Evolutionary conservation across 2,888 invertebrate species (phyloP), one percentile per base, ranked within the genome.

Genomic region (Euproctis similis): DNA sequence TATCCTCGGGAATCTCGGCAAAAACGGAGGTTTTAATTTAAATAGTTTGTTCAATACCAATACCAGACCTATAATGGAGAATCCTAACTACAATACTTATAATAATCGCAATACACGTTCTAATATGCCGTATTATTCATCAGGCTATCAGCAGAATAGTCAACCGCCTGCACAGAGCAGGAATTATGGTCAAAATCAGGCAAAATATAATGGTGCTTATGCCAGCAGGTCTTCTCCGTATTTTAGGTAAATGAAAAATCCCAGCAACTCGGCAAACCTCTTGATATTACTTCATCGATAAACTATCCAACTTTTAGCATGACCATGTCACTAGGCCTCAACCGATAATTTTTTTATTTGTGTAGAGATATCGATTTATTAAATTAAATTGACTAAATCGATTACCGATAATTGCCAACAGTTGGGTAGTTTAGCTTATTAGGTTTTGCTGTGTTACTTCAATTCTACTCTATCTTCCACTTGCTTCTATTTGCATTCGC

Each of bases 241-340:
- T 36, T 56, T 77, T 67, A 77, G 85, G 85, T 85, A 85, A 85
- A 68, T n/a, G n/a, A n/a, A n/a, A n/a, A n/a, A n/a, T n/a, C n/a
- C n/a, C n/a, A n/a, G n/a, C n/a, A n/a, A n/a, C n/a, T n/a, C n/a
- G n/a, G n/a, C n/a, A n/a, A n/a, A n/a, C n/a, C n/a, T n/a, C n/a
- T n/a, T n/a, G n/a, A n/a, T n/a, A n/a, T n/a, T n/a, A n/a, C n/a
- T n/a, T n/a, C n/a, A n/a, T n/a, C n/a, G n/a, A n/a, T n/a, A n/a
- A n/a, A n/a, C n/a, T n/a, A n/a, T n/a, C n/a, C n/a, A n/a, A n/a
- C n/a, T n/a, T n/a, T n/a, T n/a, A n/a, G n/a, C n/a, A n/a, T n/a
- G n/a, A n/a, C n/a, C n/a, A n/a, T n/a, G n/a, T n/a, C n/a, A n/a
- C n/a, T n/a, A n/a, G n/a, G n/a, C n/a, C n/a, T n/a, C n/a, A n/a